Evolutionary conservation across 2,113 vertebrate species (phyloP).

Genomic region (Alectura lathami): DNA sequence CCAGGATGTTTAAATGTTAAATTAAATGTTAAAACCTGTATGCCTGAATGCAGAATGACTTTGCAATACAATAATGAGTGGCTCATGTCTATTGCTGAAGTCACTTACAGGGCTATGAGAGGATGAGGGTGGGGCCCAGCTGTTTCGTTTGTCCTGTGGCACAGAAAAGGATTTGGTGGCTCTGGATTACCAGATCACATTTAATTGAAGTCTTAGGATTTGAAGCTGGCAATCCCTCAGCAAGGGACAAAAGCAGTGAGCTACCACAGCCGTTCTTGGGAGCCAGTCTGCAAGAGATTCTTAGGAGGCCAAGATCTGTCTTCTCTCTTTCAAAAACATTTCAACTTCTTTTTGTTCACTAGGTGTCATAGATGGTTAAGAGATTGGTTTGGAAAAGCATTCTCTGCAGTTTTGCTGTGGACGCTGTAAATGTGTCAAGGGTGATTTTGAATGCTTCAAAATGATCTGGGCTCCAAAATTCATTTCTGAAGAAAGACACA

Average conservation of each 20-base stretch:
- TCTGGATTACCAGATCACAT: background rate
- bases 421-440: background rate
- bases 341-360: background rate
- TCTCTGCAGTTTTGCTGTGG: background rate
- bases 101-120: background rate
- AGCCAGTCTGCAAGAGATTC: background rate
- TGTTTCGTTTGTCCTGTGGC: background rate
- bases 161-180: background rate
- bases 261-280: background rate
- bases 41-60: background rate
- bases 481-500: background rate
- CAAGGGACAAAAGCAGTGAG: background rate
- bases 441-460: background rate
- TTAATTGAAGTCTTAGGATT: background rate
- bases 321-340: background rate
- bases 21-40: background rate
- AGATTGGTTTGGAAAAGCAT: background rate
- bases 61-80: background rate
- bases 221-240: background rate
- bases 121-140: background rate
- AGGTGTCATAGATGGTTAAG: conserved; percentile 65
- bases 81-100: background rate
- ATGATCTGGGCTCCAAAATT: background rate
- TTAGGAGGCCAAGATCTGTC: background rate
- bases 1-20: background rate